Evolutionary conservation across 2,113 vertebrate genomes (phyloP).

Genomic region (Eulemur rufifrons): DNA sequence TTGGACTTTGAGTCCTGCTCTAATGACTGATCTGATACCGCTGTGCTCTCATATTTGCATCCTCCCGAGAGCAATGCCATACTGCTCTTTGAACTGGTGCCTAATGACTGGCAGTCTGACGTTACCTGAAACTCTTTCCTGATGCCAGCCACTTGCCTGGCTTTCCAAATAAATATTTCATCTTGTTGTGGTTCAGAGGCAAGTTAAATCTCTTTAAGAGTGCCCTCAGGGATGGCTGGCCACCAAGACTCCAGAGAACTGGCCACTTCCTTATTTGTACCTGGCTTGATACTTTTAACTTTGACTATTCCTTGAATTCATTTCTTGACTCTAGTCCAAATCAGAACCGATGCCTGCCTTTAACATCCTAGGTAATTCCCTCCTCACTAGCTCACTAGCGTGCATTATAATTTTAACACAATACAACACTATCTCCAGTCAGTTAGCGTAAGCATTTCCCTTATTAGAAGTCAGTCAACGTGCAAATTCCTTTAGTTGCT

Average conservation of each 20-base stretch:
- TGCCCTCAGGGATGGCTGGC: background rate
- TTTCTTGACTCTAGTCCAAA: background rate
- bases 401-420: background rate
- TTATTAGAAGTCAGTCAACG: conserved; percentile 9
- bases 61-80: background rate
- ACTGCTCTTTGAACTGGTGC: background rate
- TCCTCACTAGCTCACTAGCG: background rate
- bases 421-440: background rate
- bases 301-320: background rate
- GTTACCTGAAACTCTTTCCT: background rate
- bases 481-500: background rate
- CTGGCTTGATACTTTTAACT: background rate
- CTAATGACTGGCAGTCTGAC: background rate
- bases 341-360: background rate
- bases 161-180: background rate
- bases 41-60: background rate
- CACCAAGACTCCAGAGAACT: background rate
- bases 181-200: background rate
- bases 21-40: background rate
- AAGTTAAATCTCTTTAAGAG: background rate
- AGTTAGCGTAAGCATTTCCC: background rate
- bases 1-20: background rate
- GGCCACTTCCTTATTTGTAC: background rate
- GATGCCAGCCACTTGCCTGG: background rate
- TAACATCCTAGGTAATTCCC: background rate